Conservation (phyloP, 2,888 invertebrate species). For the Conops quadrifasciatus region DNA sequence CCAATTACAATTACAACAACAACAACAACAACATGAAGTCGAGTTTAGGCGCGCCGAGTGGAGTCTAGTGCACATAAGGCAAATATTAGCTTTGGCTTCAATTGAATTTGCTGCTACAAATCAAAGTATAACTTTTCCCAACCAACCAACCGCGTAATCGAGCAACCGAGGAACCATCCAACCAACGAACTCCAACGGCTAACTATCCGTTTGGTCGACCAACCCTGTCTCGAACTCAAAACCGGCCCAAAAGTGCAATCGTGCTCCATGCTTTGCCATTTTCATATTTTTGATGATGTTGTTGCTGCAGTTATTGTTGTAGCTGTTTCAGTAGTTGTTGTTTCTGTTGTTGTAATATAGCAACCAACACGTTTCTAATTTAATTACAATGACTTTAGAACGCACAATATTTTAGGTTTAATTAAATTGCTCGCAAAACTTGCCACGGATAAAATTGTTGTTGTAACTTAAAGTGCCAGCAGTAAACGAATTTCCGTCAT, state of each 20-base stretch:
- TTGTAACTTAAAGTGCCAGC: not conserved
- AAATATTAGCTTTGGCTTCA: slow-evolving; percentile 39
- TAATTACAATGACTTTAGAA: slow-evolving; percentile 28
- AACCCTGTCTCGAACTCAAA: not conserved
- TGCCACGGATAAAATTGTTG: not conserved
- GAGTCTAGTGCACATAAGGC: slow-evolving; percentile 33
- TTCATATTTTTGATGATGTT: not conserved
- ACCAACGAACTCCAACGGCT: too few species aligned
- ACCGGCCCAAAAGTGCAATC: not conserved
- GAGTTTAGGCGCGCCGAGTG: not conserved
- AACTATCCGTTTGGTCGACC: too few species aligned
- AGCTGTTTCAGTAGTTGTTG: too few species aligned
- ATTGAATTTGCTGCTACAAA: slow-evolving; percentile 44
- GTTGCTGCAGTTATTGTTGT: not conserved
- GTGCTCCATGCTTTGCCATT: not conserved
- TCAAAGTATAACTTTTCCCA: slow-evolving; percentile 36
- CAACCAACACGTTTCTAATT: slow-evolving; percentile 26
- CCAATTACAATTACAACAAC: too few species aligned
- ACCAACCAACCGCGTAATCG: not conserved
- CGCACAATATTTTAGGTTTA: slow-evolving; percentile 40
- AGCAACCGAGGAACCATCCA: not conserved
- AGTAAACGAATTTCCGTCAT: too few species aligned
- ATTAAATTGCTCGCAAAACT: slow-evolving; percentile 39
- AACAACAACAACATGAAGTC: too few species aligned
- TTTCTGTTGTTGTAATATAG: not conserved